Evolutionary conservation across 2,888 invertebrate species (phyloP).

Genomic region (Temnothorax unifasciatus): DNA sequence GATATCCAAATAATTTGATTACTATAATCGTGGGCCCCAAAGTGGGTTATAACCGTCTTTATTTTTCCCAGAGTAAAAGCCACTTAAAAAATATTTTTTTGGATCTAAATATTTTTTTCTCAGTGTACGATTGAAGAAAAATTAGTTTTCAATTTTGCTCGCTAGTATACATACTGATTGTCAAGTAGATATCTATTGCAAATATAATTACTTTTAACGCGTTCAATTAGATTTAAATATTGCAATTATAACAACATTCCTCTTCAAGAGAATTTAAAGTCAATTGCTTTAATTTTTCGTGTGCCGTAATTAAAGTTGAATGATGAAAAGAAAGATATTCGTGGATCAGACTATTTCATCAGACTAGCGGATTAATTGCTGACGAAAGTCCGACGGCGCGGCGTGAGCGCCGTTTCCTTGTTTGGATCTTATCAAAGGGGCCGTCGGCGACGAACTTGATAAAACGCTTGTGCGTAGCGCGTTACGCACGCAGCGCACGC

Average conservation of each 20-base stretch:
- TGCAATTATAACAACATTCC: neutral
- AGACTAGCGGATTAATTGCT: neutral
- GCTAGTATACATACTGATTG: neutral
- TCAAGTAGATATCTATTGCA: neutral
- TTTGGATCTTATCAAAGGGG: neutral
- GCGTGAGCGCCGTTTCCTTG: neutral
- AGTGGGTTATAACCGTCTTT: no score
- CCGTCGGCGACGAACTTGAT: neutral
- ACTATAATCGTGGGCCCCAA: no score
- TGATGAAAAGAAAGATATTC: neutral
- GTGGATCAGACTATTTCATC: neutral
- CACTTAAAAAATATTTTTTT: no score
- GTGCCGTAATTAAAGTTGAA: neutral
- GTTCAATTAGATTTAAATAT: neutral
- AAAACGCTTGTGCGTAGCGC: neutral
- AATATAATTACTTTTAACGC: neutral
- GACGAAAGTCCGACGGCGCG: neutral
- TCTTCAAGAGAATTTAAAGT: neutral
- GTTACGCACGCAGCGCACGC: neutral
- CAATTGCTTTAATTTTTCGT: neutral
- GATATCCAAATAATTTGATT: no score
- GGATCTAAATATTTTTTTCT: no score
- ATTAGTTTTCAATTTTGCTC: neutral
- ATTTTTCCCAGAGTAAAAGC: no score
- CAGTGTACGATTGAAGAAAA: neutral